Evolutionary conservation across 2,113 vertebrate genomes (phyloP).

Genomic region (Tylochromis polylepis): DNA sequence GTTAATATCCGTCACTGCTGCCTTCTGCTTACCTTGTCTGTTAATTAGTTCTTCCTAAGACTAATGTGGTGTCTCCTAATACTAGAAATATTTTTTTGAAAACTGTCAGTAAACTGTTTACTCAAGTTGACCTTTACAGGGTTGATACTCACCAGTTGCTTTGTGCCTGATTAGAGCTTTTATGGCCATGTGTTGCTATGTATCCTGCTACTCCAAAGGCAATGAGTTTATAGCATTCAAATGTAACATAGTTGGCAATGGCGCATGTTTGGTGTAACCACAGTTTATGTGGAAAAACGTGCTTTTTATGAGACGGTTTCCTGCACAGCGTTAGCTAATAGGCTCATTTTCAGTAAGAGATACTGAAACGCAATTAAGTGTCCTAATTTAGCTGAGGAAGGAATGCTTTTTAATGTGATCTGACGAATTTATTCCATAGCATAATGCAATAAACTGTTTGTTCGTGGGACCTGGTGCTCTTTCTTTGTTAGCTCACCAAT

Average conservation of each 20-base stretch:
- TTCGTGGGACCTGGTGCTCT: constrained; percentile 33
- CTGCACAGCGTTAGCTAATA: constrained; percentile 46
- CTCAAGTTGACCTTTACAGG: constrained; percentile 43
- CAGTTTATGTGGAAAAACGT: constrained; percentile 65
- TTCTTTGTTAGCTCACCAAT: constrained; percentile 22
- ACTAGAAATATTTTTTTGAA: neutral
- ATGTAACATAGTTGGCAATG: constrained; percentile 18
- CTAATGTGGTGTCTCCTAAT: constrained; percentile 2
- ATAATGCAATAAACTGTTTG: constrained; percentile 29
- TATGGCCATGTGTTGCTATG: constrained; percentile 18
- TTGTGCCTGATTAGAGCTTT: constrained; percentile 43
- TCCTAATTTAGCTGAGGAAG: constrained; percentile 30
- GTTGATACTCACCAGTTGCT: constrained; percentile 22
- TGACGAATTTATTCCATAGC: constrained; percentile 34
- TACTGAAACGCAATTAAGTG: constrained; percentile 46
- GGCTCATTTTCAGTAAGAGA: constrained; percentile 62
- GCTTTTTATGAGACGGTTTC: constrained; percentile 53
- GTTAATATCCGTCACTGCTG: neutral
- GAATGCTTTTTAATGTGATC: constrained; percentile 21
- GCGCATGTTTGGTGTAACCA: constrained; percentile 25
- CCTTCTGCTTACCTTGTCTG: neutral
- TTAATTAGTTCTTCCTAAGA: constrained; percentile 24
- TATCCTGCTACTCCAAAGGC: neutral
- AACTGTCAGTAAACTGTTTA: constrained; percentile 48
- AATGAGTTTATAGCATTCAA: constrained; percentile 20